Conservation (phyloP, 2,888 invertebrate genomes). For the Flexamia atlantica region DNA sequence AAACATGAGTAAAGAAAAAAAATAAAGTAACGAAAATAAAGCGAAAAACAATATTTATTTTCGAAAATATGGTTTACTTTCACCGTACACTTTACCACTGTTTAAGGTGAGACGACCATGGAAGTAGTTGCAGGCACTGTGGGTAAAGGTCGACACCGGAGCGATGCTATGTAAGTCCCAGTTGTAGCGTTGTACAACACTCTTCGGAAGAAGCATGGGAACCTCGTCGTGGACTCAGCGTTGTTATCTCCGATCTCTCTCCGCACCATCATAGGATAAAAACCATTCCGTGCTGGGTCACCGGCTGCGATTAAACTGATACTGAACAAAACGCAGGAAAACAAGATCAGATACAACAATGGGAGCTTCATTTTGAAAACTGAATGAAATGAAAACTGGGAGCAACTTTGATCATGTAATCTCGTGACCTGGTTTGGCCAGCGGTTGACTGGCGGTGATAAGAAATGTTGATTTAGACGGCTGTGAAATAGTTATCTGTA, state of each 20-base stretch:
- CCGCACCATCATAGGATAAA: not conserved
- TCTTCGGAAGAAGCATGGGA: conserved; percentile 28
- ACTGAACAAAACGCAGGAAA: not conserved
- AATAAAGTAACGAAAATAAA: too few relatives aligned
- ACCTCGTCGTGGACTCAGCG: not conserved
- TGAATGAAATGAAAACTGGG: not conserved
- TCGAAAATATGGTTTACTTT: too few relatives aligned
- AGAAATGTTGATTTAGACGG: too few relatives aligned
- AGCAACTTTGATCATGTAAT: not conserved
- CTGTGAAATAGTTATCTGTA: too few relatives aligned
- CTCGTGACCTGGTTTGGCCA: not conserved
- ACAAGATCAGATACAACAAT: not conserved
- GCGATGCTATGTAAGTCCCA: conserved; percentile 1
- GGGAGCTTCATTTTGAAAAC: not conserved
- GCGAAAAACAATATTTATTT: too few relatives aligned
- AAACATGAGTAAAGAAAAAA: too few relatives aligned
- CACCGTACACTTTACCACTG: too few relatives aligned
- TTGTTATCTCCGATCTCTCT: not conserved
- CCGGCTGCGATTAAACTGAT: not conserved
- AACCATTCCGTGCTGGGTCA: not conserved
- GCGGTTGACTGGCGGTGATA: too few relatives aligned
- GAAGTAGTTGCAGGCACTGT: not conserved
- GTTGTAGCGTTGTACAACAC: conserved; percentile 30
- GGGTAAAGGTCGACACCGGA: conserved; percentile 18
- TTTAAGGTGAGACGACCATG: too few relatives aligned